Base-by-base conservation (phyloP, 2,113 vertebrate species). In the Herpailurus yagouaroundi region DNA sequence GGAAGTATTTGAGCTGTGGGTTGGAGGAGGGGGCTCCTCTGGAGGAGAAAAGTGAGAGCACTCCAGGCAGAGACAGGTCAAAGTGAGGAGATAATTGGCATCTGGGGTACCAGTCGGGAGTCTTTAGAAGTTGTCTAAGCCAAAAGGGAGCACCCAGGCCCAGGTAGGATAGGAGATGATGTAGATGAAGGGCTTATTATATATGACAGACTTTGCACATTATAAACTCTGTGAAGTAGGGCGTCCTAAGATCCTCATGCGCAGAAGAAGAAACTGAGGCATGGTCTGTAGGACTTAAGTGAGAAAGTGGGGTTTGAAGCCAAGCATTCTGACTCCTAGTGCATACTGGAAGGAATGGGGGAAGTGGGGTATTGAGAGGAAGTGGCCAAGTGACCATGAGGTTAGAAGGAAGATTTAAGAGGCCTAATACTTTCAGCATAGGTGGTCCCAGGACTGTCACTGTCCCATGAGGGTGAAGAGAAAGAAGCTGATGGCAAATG, bases 101-200 rank as follows among this genome's bases (percentile, higher is more conserved):
- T 18, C 80, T 23, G 36, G 15, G n/a, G 4, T 31, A 4, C 33
- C 33, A 15, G 33, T 7, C 18, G 25, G 68, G 68, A 31, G 74
- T 64, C 33, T 68, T 45, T 14, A 13, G 50, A 38, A 52, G 36
- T n/a, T 1, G 0, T 33, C 2, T 12, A 16, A 38, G 7, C 27
- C 45, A 45, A 63, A 50, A n/a, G 38, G 45, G 48, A 25, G 68
- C 19, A 0, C 69, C 68, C 91, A 69, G 83, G 50, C 60, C 52
- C 2, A 0, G 68, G 27, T 45, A 6, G 16, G 68, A 68, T 2
- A 33, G 79, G 52, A 19, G 52, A 27, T 9, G 7, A 10, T 0
- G 16, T 38, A 41, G 7, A 5, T 27, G 21, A 38, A 66, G 27
- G 23, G 74, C 1, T 50, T 64, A 13, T 38, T 50, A 15, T 1